Conservation (phyloP, 2,888 invertebrate genomes). For the Lochmaea capreae region DNA sequence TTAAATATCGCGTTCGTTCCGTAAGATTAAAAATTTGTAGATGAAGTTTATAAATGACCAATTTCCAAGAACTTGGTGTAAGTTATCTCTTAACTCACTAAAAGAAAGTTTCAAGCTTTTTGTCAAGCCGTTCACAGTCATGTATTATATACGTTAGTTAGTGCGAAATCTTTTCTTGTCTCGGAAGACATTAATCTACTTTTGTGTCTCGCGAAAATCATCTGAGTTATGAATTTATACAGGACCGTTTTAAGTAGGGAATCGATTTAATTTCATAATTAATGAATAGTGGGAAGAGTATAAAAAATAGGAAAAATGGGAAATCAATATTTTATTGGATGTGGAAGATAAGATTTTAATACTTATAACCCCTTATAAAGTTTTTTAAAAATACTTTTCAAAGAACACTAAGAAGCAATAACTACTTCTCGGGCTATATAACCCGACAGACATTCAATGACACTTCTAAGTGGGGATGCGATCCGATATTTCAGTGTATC, state of each 20-base stretch:
- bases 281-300: too few species aligned
- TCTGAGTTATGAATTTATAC: neutral
- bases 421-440: too few species aligned
- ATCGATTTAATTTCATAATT: neutral
- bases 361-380: too few species aligned
- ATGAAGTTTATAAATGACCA: constrained; percentile 1
- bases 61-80: neutral
- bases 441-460: too few species aligned
- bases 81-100: neutral
- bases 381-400: too few species aligned
- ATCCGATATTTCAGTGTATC: too few species aligned
- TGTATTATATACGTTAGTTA: constrained; percentile 2
- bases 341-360: too few species aligned
- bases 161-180: constrained; percentile 14
- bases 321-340: too few species aligned
- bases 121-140: neutral
- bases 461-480: too few species aligned
- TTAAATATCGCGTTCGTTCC: neutral
- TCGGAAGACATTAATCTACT: constrained; percentile 19
- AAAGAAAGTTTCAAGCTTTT: neutral
- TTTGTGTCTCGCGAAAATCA: constrained; percentile 14
- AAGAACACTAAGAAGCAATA: too few species aligned
- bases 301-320: too few species aligned
- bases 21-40: neutral
- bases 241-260: constrained; percentile 10